These are phyloP conservation scores for Lumbricus terrestris DNA, from an alignment of 2,888 invertebrate species.

Conservation along the genomic window DNA sequence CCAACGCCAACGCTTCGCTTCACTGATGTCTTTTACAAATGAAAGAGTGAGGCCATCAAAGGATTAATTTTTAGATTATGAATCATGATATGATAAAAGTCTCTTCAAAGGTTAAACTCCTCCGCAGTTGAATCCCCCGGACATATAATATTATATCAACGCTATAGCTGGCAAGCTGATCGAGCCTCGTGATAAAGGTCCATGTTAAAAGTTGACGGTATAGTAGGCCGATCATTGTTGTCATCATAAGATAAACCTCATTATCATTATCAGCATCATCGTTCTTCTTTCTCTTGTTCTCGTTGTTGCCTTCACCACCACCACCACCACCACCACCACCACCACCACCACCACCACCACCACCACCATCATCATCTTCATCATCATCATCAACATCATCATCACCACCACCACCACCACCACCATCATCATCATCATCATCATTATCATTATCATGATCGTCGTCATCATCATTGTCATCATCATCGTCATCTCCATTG, in stretches of 20 bases:
- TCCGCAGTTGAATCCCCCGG: not conserved
- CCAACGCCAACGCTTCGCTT: not conserved
- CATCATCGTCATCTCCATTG: conserved; percentile 6
- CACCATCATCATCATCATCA: conserved; percentile 17
- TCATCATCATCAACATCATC: not conserved
- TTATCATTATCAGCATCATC: too few relatives aligned
- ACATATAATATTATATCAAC: too few relatives aligned
- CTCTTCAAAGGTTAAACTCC: not conserved
- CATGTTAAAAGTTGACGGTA: too few relatives aligned
- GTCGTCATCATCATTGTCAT: conserved; percentile 7
- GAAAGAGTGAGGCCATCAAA: not conserved
- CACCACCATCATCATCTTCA: not conserved
- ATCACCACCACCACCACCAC: not conserved
- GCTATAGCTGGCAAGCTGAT: too few relatives aligned
- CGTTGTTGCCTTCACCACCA: not conserved
- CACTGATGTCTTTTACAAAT: not conserved
- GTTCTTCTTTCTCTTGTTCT: not conserved
- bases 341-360: not conserved
- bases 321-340: not conserved
- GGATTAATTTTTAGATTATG: not conserved
- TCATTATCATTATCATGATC: conserved; percentile 13
- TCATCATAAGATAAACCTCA: too few relatives aligned
- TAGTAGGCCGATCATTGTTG: too few relatives aligned
- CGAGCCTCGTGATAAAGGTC: not conserved
- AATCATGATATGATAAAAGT: not conserved